A percentile compares a stretch with the other conserved stretches of the same genome.
Evolutionary conservation across 1,140 invertebrate species (phyloP).

Genomic region (Phenacoccus solenopsis): DNA sequence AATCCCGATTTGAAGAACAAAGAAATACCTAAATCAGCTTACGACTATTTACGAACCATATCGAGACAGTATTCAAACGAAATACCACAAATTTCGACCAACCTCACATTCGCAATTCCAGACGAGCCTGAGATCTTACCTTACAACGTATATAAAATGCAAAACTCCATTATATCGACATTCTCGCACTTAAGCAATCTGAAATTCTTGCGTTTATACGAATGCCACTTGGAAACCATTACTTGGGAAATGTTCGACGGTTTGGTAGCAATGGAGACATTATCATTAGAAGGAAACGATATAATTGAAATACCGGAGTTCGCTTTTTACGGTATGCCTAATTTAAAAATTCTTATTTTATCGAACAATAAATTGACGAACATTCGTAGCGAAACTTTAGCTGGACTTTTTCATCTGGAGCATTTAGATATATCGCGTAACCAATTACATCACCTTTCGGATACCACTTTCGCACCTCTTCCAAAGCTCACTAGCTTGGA

Average conservation of each 20-base stretch:
- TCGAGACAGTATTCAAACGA: neutral
- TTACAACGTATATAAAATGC: slow-evolving; percentile 45
- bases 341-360: slow-evolving; percentile 45
- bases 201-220: slow-evolving; percentile 42
- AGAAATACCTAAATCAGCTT: neutral
- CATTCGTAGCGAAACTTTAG: slow-evolving; percentile 49
- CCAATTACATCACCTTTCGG: slow-evolving; percentile 50
- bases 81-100: neutral
- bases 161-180: slow-evolving; percentile 35
- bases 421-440: slow-evolving; percentile 50
- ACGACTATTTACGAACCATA: neutral
- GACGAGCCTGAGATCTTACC: slow-evolving; percentile 40
- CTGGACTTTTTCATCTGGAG: slow-evolving; percentile 48
- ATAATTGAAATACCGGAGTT: slow-evolving; percentile 51
- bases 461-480: slow-evolving; percentile 53
- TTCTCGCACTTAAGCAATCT: slow-evolving; percentile 44
- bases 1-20: neutral
- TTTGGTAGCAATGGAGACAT: slow-evolving; percentile 41
- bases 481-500: slow-evolving; percentile 45
- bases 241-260: slow-evolving; percentile 58
- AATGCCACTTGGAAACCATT: slow-evolving; percentile 45
- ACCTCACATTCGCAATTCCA: slow-evolving; percentile 12
- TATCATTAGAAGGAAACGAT: slow-evolving; percentile 48
- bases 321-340: slow-evolving; percentile 50
- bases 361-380: slow-evolving; percentile 47